phyloP scores from a whole-genome alignment of 2,113 vertebrate species.

The Mesoclemmys tuberculata region DNA sequence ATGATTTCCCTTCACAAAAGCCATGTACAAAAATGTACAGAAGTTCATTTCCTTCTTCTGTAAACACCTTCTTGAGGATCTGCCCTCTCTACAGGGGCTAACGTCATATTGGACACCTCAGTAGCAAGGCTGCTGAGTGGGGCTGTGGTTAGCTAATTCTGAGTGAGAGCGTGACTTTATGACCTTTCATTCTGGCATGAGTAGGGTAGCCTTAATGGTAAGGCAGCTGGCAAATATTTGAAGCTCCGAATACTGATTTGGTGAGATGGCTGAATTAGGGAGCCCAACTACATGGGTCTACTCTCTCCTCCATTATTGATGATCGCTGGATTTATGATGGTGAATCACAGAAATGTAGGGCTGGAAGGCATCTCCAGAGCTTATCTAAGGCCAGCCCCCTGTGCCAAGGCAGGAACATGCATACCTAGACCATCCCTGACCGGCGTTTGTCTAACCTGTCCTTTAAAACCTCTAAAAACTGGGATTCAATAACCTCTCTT shows the following conservation, averaged over 20 bases:
- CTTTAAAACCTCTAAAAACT: background rate
- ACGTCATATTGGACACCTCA: background rate
- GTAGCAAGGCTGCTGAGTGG: background rate
- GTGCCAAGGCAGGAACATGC: background rate
- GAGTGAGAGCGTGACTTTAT: background rate
- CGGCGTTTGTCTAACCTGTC: background rate
- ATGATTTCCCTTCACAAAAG: background rate
- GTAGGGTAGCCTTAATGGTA: background rate
- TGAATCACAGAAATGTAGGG: no score
- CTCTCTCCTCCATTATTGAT: background rate
- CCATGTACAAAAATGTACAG: fast-evolving
- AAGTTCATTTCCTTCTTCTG: background rate
- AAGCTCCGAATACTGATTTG: background rate
- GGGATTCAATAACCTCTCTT: background rate
- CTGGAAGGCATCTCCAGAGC: background rate
- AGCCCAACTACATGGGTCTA: background rate
- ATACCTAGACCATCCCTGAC: background rate
- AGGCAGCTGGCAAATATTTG: background rate
- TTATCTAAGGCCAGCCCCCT: background rate
- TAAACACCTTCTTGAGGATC: background rate
- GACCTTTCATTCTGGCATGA: background rate
- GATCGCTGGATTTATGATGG: background rate
- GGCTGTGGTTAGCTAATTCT: background rate
- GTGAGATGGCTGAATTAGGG: background rate
- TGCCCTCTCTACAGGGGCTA: background rate